Conservation (phyloP, 2,113 vertebrate species). For the Oncorhynchus masou region DNA sequence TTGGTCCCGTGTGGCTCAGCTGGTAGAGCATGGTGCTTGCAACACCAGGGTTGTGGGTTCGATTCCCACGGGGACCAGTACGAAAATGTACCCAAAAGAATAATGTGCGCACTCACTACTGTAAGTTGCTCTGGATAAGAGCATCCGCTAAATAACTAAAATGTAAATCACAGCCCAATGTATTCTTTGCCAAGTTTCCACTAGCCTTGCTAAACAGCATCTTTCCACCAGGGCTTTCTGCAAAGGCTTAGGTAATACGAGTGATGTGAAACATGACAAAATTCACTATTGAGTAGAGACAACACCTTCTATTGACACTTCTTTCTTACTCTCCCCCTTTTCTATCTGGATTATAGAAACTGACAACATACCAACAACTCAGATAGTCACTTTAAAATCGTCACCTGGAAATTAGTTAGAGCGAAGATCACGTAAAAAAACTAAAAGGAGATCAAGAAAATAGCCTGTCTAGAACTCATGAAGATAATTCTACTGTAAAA, state of each 20-base stretch:
- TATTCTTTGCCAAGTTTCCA: constrained; percentile 3
- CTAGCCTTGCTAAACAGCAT: constrained; percentile 11
- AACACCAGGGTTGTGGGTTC: too few relatives aligned
- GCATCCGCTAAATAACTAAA: too few relatives aligned
- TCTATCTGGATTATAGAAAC: not conserved
- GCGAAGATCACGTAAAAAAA: not conserved
- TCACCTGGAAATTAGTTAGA: not conserved
- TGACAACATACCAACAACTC: not conserved
- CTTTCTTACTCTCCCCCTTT: too few relatives aligned
- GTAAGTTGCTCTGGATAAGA: too few relatives aligned
- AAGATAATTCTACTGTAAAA: not conserved
- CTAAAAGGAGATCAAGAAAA: not conserved
- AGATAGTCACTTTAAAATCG: not conserved
- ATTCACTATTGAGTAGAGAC: not conserved
- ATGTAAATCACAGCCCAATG: too few relatives aligned
- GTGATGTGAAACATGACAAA: not conserved
- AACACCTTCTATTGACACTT: too few relatives aligned
- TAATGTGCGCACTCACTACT: too few relatives aligned
- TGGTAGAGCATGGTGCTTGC: too few relatives aligned
- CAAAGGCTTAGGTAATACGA: not conserved
- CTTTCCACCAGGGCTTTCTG: not conserved
- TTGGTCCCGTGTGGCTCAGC: too few relatives aligned
- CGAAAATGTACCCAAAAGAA: too few relatives aligned
- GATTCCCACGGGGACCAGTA: too few relatives aligned
- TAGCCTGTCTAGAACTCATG: not conserved